A percentile compares a stretch with the other conserved stretches of the same genome.
These are phyloP conservation scores for Scaptomyza parva DNA, from an alignment of 2,888 invertebrate genomes.

Conservation along the genomic window DNA sequence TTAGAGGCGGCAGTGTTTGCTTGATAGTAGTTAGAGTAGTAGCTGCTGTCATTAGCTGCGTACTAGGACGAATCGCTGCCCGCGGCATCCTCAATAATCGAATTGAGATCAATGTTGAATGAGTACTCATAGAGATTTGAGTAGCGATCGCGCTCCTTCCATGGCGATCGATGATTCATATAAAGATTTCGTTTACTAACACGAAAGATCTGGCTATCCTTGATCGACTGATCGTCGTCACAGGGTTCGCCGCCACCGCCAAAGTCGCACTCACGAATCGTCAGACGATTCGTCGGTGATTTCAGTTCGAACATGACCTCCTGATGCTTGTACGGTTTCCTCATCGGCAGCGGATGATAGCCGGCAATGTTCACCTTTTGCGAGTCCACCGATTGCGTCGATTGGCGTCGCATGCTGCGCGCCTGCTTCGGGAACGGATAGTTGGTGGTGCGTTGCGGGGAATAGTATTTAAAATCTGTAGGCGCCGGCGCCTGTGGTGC, in stretches of 20 bases:
- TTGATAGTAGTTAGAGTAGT: constrained; percentile 17
- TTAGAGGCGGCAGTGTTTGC: constrained; percentile 54
- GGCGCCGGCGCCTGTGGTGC: constrained; percentile 84
- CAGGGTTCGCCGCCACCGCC: constrained; percentile 85
- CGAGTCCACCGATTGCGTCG: constrained; percentile 84
- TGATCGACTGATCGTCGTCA: constrained; percentile 84
- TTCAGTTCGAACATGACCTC: constrained; percentile 84
- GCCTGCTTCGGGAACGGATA: constrained; percentile 84
- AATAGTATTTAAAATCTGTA: constrained; percentile 84
- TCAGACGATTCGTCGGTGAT: constrained; percentile 84
- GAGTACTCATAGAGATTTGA: constrained; percentile 85
- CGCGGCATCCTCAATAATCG: constrained; percentile 85
- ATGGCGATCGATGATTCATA: constrained; percentile 85
- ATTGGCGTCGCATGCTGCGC: constrained; percentile 83
- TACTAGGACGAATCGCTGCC: constrained; percentile 85
- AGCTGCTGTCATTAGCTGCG: constrained; percentile 67
- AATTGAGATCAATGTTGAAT: constrained; percentile 85
- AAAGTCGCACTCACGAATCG: constrained; percentile 85
- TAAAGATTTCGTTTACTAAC: constrained; percentile 85
- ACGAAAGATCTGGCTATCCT: constrained; percentile 85
- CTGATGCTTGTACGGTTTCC: constrained; percentile 83
- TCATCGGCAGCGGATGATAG: constrained; percentile 83
- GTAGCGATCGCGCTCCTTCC: constrained; percentile 85
- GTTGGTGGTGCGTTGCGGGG: constrained; percentile 83
- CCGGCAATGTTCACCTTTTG: constrained; percentile 82